Conservation (phyloP, 2,113 vertebrate genomes). For the Tretioscincus oriximinensis region DNA sequence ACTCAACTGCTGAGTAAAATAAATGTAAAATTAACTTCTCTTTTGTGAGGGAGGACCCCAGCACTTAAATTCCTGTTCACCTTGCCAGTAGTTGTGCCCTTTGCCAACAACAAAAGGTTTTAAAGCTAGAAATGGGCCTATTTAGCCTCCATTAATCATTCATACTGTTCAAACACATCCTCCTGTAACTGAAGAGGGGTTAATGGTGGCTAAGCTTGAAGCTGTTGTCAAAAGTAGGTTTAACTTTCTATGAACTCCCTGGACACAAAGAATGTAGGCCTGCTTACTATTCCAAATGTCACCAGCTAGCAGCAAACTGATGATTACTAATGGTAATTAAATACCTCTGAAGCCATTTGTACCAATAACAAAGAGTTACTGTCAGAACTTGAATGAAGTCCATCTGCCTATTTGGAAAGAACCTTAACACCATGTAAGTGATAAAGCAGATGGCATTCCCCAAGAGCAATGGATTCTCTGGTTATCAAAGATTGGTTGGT, state of each 20-base stretch:
- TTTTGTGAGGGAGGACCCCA: constrained; percentile 56
- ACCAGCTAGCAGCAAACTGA: constrained; percentile 78
- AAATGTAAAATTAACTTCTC: constrained; percentile 51
- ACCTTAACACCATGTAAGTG: constrained; percentile 78
- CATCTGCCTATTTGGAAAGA: constrained; percentile 77
- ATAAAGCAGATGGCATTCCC: constrained; percentile 73
- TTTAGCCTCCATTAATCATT: constrained; percentile 94
- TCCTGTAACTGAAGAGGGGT: constrained; percentile 85
- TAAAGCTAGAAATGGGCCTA: constrained; percentile 82
- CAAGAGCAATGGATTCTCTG: constrained; percentile 54
- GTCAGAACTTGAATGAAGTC: constrained; percentile 81
- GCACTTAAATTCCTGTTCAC: constrained; percentile 67
- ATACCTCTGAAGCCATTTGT: constrained; percentile 86
- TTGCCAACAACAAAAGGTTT: constrained; percentile 79
- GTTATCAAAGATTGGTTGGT: constrained; percentile 58
- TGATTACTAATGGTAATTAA: constrained; percentile 85
- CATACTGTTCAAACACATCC: constrained; percentile 84
- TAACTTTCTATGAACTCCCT: constrained; percentile 87
- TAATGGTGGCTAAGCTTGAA: constrained; percentile 81
- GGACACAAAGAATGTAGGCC: constrained; percentile 82
- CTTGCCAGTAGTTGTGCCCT: constrained; percentile 67
- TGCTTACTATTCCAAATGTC: constrained; percentile 82
- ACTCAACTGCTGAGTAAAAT: constrained; percentile 31
- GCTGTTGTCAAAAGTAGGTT: constrained; percentile 86
- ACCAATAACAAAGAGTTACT: constrained; percentile 82